phyloP scores from a whole-genome alignment of 2,797 vertebrate species.

The Onychomys torridus region DNA sequence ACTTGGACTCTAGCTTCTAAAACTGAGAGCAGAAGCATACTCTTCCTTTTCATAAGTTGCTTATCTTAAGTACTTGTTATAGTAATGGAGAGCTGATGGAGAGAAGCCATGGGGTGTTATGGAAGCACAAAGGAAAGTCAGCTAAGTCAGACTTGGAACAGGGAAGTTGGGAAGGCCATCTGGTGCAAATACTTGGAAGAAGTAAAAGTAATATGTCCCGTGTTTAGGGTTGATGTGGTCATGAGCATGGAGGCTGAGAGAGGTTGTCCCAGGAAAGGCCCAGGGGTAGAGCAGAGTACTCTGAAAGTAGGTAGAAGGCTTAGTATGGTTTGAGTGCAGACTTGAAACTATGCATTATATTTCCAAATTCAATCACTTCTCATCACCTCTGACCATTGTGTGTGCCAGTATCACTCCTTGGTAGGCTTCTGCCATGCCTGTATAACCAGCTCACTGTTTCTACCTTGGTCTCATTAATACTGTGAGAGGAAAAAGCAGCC shows the following conservation, averaged over 20 bases:
- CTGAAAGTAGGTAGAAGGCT: background rate
- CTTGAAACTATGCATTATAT: rapidly evolving
- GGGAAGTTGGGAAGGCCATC: background rate
- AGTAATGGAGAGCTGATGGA: background rate
- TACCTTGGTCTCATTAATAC: background rate
- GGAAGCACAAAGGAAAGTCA: background rate
- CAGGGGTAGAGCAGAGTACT: background rate
- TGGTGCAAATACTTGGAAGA: background rate
- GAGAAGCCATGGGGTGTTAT: background rate
- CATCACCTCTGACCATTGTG: rapidly evolving
- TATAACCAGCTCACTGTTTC: background rate
- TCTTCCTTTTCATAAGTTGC: background rate
- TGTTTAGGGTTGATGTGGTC: background rate
- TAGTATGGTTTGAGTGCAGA: background rate
- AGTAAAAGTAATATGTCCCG: background rate
- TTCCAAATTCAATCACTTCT: background rate
- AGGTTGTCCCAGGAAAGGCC: background rate
- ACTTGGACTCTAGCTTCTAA: background rate
- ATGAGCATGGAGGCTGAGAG: background rate
- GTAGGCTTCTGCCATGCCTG: too few species aligned
- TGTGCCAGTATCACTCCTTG: background rate
- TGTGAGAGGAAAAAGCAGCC: too few species aligned
- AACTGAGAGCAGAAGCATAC: background rate
- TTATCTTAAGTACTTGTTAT: background rate
- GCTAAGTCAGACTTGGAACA: background rate